These are phyloP conservation scores for Panthera leo DNA, from an alignment of 2,113 vertebrate genomes.

Conservation along the genomic window DNA sequence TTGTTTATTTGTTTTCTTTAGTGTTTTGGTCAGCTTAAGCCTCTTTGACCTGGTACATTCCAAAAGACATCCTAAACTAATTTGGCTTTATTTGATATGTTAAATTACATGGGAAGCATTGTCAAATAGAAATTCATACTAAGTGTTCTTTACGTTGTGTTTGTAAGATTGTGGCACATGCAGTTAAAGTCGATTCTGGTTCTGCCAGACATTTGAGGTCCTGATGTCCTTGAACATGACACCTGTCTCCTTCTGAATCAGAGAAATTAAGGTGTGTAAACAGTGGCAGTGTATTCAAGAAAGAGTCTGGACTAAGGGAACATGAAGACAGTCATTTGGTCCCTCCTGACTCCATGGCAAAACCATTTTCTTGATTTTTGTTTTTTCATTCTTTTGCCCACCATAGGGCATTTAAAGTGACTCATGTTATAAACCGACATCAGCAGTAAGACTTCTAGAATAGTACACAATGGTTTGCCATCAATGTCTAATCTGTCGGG, in stretches of 20 bases:
- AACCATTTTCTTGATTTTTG: background rate
- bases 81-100: background rate
- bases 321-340: background rate
- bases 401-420: background rate
- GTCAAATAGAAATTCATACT: background rate
- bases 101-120: background rate
- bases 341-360: background rate
- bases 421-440: background rate
- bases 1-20: too few species aligned
- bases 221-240: background rate
- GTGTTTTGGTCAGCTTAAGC: background rate
- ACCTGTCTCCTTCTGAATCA: background rate
- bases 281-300: background rate
- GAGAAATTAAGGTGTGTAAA: background rate
- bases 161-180: too few species aligned
- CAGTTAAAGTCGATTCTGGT: too few species aligned
- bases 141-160: too few species aligned
- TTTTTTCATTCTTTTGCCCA: background rate
- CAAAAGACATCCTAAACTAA: background rate
- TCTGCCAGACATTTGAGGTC: background rate
- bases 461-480: background rate
- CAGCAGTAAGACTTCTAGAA: background rate
- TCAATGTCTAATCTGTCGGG: background rate
- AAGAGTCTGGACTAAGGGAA: background rate
- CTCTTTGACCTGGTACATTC: background rate